Conservation (phyloP, 2,797 vertebrate species). For the Eidolon dupreanum region DNA sequence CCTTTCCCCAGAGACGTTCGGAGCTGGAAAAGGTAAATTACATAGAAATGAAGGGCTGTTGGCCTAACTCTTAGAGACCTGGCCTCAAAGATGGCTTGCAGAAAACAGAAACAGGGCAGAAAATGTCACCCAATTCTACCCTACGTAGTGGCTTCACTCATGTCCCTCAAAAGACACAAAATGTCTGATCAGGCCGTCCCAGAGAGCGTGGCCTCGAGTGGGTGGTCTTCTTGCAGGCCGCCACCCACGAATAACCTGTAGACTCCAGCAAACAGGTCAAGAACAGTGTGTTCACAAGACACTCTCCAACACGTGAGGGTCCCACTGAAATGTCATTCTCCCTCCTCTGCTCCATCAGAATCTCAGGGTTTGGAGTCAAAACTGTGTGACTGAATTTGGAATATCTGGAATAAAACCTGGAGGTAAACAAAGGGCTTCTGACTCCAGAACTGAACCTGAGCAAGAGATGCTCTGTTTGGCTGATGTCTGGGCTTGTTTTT, state of each 20-base stretch:
- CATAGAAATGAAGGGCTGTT: not conserved
- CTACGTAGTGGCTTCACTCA: not conserved
- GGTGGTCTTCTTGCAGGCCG: not conserved
- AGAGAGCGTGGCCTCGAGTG: not conserved
- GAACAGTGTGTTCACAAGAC: fast-evolving
- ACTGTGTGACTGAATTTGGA: not conserved
- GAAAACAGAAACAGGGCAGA: not conserved
- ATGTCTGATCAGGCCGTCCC: too few relatives aligned
- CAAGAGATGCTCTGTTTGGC: not conserved
- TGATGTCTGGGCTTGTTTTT: not conserved
- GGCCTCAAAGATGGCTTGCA: not conserved
- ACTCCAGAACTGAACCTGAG: not conserved
- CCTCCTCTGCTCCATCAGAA: not conserved
- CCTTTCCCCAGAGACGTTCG: constrained; percentile 96
- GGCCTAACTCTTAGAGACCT: not conserved
- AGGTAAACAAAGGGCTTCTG: not conserved
- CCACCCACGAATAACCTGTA: not conserved
- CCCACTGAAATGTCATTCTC: not conserved
- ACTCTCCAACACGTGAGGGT: not conserved
- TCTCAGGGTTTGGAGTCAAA: not conserved
- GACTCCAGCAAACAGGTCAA: too few relatives aligned
- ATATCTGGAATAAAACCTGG: not conserved
- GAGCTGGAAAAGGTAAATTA: constrained; percentile 85
- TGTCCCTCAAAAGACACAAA: not conserved
- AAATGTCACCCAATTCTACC: not conserved